These are phyloP conservation scores for Montipora cactus DNA, from an alignment of 64 coral and sea anemone species.

Conservation along the genomic window DNA sequence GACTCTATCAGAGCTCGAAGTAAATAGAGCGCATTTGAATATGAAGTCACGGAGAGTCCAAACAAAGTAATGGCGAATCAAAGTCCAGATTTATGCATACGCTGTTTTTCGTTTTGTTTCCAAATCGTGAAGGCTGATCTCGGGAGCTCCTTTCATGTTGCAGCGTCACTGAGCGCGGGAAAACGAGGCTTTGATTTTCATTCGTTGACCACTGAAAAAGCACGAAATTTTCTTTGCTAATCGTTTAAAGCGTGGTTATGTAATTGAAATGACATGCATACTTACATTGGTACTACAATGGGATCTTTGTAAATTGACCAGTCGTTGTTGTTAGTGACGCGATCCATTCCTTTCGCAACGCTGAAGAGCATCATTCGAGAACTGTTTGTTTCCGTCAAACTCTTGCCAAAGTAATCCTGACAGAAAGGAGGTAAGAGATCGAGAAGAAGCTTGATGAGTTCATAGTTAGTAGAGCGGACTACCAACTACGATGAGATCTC, in stretches of 20 bases:
- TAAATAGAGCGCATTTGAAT: background rate
- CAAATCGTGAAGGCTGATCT: too few species aligned
- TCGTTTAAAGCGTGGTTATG: background rate
- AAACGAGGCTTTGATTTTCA: background rate
- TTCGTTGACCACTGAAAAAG: background rate
- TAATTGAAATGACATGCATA: background rate
- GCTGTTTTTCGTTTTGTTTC: too few species aligned
- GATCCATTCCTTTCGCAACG: constrained; percentile 76
- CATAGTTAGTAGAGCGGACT: too few species aligned
- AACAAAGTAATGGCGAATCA: too few species aligned
- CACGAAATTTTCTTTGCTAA: background rate
- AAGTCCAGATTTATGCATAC: too few species aligned
- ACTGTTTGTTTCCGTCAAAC: constrained; percentile 67
- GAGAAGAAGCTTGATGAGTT: too few species aligned
- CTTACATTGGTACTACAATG: constrained; percentile 17
- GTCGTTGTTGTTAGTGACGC: constrained; percentile 72
- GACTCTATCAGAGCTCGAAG: background rate
- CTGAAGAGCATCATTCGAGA: constrained; percentile 69
- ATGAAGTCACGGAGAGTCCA: too few species aligned
- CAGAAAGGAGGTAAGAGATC: background rate
- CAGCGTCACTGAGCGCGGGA: background rate
- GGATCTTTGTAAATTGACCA: constrained; percentile 65
- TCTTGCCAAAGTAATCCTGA: constrained; percentile 73
- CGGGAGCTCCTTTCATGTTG: too few species aligned
- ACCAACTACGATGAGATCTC: too few species aligned